These are phyloP conservation scores for Zoanthus gigantus DNA, from an alignment of 92 coral and sea anemone species.

Conservation along the genomic window DNA sequence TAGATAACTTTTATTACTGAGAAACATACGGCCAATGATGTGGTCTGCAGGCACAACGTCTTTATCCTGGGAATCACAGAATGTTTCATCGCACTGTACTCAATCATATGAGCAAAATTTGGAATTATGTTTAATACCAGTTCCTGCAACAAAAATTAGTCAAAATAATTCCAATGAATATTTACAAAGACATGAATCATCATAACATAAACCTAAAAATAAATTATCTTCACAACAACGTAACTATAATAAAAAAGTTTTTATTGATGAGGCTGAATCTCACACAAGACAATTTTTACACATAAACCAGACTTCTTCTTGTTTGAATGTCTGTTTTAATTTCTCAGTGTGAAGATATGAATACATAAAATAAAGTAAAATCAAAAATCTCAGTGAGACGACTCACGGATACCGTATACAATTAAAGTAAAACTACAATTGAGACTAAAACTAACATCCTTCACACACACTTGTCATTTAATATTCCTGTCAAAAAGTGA, in stretches of 20 bases:
- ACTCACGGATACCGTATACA: too few relatives aligned
- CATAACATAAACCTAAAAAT: not conserved
- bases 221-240: not conserved
- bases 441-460: too few relatives aligned
- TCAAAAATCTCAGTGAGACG: too few relatives aligned
- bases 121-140: constrained; percentile 93
- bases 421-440: too few relatives aligned
- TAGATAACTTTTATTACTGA: not conserved
- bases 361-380: too few relatives aligned
- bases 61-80: constrained; percentile 96
- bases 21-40: constrained; percentile 85
- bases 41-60: constrained; percentile 87
- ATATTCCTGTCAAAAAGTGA: not conserved
- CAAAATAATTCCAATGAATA: not conserved
- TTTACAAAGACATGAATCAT: not conserved
- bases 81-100: constrained; percentile 93
- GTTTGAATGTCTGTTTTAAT: too few relatives aligned
- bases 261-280: too few relatives aligned
- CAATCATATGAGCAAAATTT: constrained; percentile 95
- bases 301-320: too few relatives aligned
- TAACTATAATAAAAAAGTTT: too few relatives aligned
- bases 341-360: too few relatives aligned
- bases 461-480: too few relatives aligned
- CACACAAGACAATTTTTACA: too few relatives aligned
- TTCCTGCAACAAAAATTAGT: constrained; percentile 67